Conservation (phyloP, 1,140 invertebrate genomes). For the Drosophila arawakana region DNA sequence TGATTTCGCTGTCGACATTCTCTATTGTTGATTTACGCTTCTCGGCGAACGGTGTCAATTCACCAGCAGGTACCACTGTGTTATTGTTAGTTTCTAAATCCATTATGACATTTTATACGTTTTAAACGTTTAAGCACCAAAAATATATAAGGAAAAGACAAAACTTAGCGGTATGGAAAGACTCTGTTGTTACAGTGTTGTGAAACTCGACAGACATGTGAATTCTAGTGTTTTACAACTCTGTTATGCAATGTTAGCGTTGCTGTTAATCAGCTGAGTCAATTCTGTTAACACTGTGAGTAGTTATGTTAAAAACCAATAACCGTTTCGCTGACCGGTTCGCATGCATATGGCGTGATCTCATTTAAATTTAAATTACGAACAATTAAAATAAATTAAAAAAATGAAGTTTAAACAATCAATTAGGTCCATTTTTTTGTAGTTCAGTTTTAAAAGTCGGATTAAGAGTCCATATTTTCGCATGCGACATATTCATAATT, state of each 20-base stretch:
- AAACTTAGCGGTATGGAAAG: slow-evolving; percentile 25
- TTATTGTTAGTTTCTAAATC: slow-evolving; percentile 61
- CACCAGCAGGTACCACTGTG: background rate
- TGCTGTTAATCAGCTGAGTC: background rate
- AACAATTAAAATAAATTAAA: too few relatives aligned
- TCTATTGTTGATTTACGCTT: slow-evolving; percentile 35
- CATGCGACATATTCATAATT: too few relatives aligned
- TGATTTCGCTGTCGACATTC: slow-evolving; percentile 17
- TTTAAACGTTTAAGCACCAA: slow-evolving; percentile 14
- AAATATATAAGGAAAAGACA: slow-evolving; percentile 13
- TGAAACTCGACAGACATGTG: background rate
- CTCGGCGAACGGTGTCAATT: background rate
- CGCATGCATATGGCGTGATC: background rate
- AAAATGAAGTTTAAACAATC: too few relatives aligned
- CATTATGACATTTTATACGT: slow-evolving; percentile 40
- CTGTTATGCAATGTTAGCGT: background rate
- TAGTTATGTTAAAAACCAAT: background rate
- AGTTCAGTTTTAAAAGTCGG: too few relatives aligned
- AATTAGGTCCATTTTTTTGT: too few relatives aligned
- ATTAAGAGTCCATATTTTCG: too few relatives aligned
- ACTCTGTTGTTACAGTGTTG: slow-evolving; percentile 19
- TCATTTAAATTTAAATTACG: background rate
- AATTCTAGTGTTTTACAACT: background rate
- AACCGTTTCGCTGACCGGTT: background rate
- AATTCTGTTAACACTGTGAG: background rate